These are phyloP conservation scores for Eurytoma californica DNA, from an alignment of 2,888 invertebrate genomes.

Conservation along the genomic window DNA sequence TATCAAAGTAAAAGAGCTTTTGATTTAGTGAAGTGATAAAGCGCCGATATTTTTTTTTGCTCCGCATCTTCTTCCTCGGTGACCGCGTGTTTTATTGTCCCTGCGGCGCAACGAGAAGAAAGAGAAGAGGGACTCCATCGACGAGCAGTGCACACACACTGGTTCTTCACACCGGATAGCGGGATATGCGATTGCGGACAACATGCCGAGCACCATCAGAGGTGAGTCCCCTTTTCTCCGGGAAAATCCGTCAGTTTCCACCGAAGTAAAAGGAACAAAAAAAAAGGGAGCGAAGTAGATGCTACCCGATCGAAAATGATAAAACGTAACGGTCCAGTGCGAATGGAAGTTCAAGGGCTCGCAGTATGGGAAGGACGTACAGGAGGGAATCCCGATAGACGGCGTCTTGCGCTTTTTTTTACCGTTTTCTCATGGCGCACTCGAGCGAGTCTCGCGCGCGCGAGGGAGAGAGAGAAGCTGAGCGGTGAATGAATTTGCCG, in stretches of 20 bases:
- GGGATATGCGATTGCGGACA: constrained; percentile 73
- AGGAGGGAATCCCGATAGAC: too few relatives aligned
- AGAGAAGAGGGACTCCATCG: background rate
- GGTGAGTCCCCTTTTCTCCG: constrained; percentile 63
- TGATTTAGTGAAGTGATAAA: constrained; percentile 32
- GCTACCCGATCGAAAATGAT: too few relatives aligned
- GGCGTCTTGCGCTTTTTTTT: constrained; percentile 59
- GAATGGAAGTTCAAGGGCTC: too few relatives aligned
- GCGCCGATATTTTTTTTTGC: background rate
- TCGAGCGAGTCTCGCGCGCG: constrained; percentile 57
- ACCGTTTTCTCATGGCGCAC: constrained; percentile 64
- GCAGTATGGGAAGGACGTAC: background rate
- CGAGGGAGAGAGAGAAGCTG: constrained; percentile 55
- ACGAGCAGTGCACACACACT: constrained; percentile 16
- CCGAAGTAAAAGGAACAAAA: background rate
- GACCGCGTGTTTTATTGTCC: background rate
- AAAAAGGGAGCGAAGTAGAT: background rate
- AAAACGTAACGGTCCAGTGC: too few relatives aligned
- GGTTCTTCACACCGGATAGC: constrained; percentile 61
- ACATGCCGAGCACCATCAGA: constrained; percentile 74
- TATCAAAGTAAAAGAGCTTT: background rate
- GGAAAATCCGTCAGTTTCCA: background rate
- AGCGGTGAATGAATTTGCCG: constrained; percentile 66
- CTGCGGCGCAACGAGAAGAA: background rate
- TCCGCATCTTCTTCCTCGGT: constrained; percentile 5